These are phyloP conservation scores for Terrapene triunguis DNA, from an alignment of 2,113 vertebrate species.

Conservation along the genomic window DNA sequence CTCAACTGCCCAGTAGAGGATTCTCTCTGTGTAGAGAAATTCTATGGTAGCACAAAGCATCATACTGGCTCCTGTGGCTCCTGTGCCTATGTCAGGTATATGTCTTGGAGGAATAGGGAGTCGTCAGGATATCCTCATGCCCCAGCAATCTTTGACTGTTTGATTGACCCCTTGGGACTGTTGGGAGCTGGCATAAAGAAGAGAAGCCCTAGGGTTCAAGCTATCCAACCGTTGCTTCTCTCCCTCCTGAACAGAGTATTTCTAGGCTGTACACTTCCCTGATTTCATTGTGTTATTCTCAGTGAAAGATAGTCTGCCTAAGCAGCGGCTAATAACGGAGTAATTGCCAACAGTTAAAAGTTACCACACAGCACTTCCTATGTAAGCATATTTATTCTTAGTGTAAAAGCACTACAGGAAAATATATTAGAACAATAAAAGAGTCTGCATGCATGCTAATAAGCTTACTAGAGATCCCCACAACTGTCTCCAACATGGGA, in stretches of 20 bases:
- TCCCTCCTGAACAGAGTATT: neutral
- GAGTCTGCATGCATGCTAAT: no score
- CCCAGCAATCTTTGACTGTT: slow-evolving; percentile 13
- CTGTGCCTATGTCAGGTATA: neutral
- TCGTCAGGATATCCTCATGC: neutral
- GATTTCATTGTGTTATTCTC: no score
- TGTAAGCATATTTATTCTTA: no score
- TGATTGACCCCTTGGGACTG: neutral
- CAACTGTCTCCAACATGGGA: no score
- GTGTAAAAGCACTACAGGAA: no score
- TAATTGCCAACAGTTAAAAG: no score
- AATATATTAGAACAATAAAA: no score
- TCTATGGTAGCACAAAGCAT: neutral
- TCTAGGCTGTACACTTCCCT: no score
- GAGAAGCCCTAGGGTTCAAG: neutral
- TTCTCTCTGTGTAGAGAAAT: neutral
- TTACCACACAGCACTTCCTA: no score
- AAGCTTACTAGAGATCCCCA: no score
- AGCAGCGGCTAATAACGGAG: no score
- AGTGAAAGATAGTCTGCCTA: no score
- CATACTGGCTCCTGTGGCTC: neutral
- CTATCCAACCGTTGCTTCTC: neutral
- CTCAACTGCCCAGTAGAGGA: neutral
- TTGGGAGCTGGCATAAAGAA: neutral
- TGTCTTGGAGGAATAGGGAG: neutral